Conservation (phyloP, 2,888 invertebrate genomes). For the Dusona sp. region DNA sequence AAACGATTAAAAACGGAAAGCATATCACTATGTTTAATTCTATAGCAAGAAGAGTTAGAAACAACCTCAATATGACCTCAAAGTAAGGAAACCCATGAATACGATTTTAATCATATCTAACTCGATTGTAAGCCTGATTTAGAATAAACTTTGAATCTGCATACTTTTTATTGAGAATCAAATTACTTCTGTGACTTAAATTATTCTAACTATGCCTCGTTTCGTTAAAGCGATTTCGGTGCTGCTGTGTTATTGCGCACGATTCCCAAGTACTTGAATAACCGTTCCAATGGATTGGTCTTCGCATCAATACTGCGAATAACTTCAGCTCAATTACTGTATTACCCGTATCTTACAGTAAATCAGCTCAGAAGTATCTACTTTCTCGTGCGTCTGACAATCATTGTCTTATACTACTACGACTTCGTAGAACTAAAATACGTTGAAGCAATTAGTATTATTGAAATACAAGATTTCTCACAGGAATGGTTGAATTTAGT, state of each 20-base stretch:
- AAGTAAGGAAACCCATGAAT: background rate
- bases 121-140: background rate
- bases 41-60: too few species aligned
- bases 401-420: constrained; percentile 41
- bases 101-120: background rate
- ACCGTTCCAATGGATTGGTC: background rate
- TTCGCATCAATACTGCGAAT: background rate
- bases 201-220: background rate
- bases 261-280: background rate
- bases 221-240: background rate
- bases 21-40: too few species aligned
- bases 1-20: too few species aligned
- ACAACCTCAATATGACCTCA: background rate
- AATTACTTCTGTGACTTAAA: background rate
- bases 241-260: background rate
- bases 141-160: background rate
- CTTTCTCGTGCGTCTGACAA: constrained; percentile 18
- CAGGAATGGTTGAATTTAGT: background rate
- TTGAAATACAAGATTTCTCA: background rate
- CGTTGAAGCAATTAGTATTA: background rate
- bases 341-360: background rate
- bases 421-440: background rate
- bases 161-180: background rate
- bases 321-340: background rate
- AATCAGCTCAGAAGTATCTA: background rate